Evolutionary conservation across 2,888 invertebrate species (phyloP).

Genomic region (Ephialtes manifestator): DNA sequence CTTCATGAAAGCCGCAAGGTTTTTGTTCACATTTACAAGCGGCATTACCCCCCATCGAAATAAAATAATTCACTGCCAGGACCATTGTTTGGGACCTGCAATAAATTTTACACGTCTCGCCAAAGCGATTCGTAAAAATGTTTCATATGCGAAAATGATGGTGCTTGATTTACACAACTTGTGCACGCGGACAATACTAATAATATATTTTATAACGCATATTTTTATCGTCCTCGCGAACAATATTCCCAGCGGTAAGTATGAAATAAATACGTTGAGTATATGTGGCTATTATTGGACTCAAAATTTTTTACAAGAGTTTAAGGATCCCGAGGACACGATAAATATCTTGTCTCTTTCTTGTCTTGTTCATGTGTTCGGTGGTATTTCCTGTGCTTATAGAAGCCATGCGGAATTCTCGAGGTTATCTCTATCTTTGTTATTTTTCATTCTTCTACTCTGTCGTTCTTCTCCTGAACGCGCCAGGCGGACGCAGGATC

Average conservation of each 20-base stretch:
- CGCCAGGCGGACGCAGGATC: constrained; percentile 40
- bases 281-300: constrained; percentile 49
- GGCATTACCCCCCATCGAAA: neutral
- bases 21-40: neutral
- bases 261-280: constrained; percentile 39
- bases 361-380: constrained; percentile 39
- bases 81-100: constrained; percentile 1
- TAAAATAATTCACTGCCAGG: constrained; percentile 14
- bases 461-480: constrained; percentile 1
- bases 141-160: constrained; percentile 47
- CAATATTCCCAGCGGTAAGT: constrained; percentile 39
- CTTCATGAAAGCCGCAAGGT: neutral
- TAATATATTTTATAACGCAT: constrained; percentile 53
- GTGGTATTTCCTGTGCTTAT: constrained; percentile 36
- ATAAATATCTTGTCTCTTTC: constrained; percentile 55
- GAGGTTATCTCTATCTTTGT: constrained; percentile 10
- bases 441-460: constrained; percentile 29
- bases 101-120: constrained; percentile 31
- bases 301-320: constrained; percentile 41
- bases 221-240: constrained; percentile 46
- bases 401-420: constrained; percentile 55
- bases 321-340: constrained; percentile 50
- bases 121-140: neutral
- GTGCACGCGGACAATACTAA: neutral
- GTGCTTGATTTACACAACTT: constrained; percentile 6